Conservation (phyloP, 2,797 vertebrate species). For the Ctenopoma multispine region DNA sequence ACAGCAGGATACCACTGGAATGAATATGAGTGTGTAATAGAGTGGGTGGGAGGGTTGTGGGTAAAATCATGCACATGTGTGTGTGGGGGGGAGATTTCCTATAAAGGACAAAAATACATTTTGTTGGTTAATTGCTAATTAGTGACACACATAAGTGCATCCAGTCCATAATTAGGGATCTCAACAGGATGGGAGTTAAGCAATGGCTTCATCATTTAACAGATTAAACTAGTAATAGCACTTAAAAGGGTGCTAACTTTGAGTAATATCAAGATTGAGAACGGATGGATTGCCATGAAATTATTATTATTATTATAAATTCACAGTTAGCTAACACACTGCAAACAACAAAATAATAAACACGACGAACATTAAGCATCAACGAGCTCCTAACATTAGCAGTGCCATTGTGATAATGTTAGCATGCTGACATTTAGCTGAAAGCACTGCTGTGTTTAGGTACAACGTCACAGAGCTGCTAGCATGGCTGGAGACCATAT, state of each 20-base stretch:
- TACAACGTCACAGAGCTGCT: not conserved
- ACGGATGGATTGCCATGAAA: not conserved
- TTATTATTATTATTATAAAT: too few relatives aligned
- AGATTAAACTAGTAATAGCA: conserved; percentile 15
- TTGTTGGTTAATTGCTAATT: conserved; percentile 44
- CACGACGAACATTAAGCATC: not conserved
- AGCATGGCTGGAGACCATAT: too few relatives aligned
- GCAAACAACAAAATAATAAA: not conserved
- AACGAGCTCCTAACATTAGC: too few relatives aligned
- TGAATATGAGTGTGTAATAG: conserved; percentile 5
- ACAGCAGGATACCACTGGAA: conserved; percentile 18
- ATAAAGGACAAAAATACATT: conserved; percentile 33
- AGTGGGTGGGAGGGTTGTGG: conserved; percentile 5
- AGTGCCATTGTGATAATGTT: not conserved
- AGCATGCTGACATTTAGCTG: not conserved
- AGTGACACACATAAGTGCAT: conserved; percentile 40
- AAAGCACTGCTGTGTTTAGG: not conserved
- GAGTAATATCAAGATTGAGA: not conserved
- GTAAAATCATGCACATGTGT: conserved; percentile 24
- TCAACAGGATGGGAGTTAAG: conserved; percentile 28
- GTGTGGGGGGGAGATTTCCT: conserved; percentile 14
- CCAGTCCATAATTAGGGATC: conserved; percentile 46
- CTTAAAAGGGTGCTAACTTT: not conserved
- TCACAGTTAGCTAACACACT: not conserved
- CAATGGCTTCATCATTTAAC: conserved; percentile 41